Evolutionary conservation across 1,140 invertebrate species (phyloP).

Genomic region (Saccostrea echinata): DNA sequence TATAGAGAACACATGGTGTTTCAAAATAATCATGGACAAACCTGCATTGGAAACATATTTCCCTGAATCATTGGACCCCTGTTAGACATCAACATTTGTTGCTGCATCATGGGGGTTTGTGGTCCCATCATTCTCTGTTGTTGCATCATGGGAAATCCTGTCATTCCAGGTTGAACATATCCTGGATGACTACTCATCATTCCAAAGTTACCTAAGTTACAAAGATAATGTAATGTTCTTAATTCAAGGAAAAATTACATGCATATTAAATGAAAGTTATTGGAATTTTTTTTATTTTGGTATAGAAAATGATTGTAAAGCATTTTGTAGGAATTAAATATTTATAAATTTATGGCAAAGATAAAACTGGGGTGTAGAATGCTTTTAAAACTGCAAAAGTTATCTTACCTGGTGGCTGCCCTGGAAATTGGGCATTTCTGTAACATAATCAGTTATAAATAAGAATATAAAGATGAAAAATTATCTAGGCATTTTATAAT

Average conservation of each 20-base stretch:
- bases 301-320: not conserved
- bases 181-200: conserved; percentile 46
- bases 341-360: too few relatives aligned
- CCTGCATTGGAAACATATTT: conserved; percentile 45
- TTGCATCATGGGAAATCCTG: conserved; percentile 53
- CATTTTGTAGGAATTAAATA: too few relatives aligned
- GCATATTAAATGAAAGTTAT: not conserved
- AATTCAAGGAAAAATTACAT: not conserved
- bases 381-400: too few relatives aligned
- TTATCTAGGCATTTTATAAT: too few relatives aligned
- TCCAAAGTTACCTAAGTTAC: conserved; percentile 48
- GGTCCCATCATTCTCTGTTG: conserved; percentile 48
- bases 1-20: not conserved
- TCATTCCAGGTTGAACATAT: conserved; percentile 48
- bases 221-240: not conserved
- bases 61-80: conserved; percentile 32
- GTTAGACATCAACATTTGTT: conserved; percentile 23
- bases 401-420: conserved; percentile 47
- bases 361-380: too few relatives aligned
- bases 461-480: not conserved
- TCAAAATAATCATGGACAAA: not conserved
- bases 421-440: conserved; percentile 42
- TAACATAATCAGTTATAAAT: not conserved
- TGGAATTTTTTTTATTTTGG: not conserved
- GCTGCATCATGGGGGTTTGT: conserved; percentile 45